A percentile compares a stretch with the other conserved stretches of the same genome.
phyloP scores from a whole-genome alignment of 2,113 vertebrate species.

The Sylvilagus bachmani region DNA sequence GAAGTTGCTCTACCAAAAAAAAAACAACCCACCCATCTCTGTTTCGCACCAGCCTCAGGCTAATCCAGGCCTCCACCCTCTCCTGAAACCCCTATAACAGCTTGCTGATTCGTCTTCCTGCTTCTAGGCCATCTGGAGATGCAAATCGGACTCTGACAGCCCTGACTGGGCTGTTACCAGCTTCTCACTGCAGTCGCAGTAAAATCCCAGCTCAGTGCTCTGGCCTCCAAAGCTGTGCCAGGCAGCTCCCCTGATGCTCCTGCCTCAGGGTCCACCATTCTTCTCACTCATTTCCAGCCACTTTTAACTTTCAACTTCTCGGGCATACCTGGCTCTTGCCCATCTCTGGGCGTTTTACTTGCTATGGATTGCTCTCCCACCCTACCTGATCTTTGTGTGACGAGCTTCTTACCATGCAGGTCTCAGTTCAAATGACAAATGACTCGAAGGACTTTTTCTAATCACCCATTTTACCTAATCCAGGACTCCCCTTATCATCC shows the following conservation, averaged over 20 bases:
- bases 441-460: background rate
- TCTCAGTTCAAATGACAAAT: background rate
- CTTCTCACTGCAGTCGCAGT: background rate
- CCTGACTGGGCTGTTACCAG: background rate
- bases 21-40: background rate
- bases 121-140: background rate
- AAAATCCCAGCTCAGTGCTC: background rate
- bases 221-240: rapidly evolving
- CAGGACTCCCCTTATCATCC: background rate
- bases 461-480: background rate
- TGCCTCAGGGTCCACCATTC: background rate
- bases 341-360: background rate
- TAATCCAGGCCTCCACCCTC: background rate
- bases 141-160: background rate
- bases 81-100: background rate
- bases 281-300: background rate
- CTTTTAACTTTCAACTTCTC: background rate
- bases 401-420: background rate
- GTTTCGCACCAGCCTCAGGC: background rate
- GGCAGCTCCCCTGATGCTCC: rapidly evolving
- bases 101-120: background rate
- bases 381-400: background rate
- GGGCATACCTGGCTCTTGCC: background rate
- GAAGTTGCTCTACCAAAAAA: background rate
- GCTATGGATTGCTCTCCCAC: background rate